phyloP scores from a whole-genome alignment of 2,888 invertebrate genomes.

The Criorhina ranunculi region DNA sequence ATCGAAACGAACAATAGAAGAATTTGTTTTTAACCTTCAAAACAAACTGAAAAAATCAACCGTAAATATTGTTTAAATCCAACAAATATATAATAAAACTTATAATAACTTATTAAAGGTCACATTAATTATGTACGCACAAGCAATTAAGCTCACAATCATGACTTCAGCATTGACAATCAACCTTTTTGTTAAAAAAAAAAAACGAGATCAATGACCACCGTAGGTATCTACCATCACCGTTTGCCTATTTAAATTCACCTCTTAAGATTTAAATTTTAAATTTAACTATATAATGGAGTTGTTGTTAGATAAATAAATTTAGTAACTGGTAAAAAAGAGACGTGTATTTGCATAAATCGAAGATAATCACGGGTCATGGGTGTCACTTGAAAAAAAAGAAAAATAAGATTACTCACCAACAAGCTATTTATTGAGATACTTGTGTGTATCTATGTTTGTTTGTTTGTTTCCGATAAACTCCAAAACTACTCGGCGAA shows the following conservation, averaged over 20 bases:
- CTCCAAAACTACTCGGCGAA: too few species aligned
- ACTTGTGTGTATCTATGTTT: too few species aligned
- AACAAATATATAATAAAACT: background rate
- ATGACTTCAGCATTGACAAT: constrained; percentile 6
- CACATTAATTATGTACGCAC: background rate
- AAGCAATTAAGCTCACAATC: constrained; percentile 1
- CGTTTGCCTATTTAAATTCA: background rate
- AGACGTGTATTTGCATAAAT: too few species aligned
- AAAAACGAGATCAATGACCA: constrained; percentile 4
- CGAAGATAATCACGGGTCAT: background rate
- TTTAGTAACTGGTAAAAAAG: background rate
- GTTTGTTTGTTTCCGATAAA: too few species aligned
- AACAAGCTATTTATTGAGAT: too few species aligned
- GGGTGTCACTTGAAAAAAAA: background rate
- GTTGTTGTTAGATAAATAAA: background rate
- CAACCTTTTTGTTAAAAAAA: background rate
- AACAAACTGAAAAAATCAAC: background rate
- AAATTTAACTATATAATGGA: background rate
- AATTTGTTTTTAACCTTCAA: background rate
- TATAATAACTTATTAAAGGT: constrained; percentile 7
- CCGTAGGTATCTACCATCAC: background rate
- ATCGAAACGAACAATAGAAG: too few species aligned
- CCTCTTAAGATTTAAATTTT: background rate
- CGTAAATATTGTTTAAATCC: background rate
- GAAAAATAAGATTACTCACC: too few species aligned